phyloP scores from a whole-genome alignment of 2,113 vertebrate genomes.

The Gavialis gangeticus region DNA sequence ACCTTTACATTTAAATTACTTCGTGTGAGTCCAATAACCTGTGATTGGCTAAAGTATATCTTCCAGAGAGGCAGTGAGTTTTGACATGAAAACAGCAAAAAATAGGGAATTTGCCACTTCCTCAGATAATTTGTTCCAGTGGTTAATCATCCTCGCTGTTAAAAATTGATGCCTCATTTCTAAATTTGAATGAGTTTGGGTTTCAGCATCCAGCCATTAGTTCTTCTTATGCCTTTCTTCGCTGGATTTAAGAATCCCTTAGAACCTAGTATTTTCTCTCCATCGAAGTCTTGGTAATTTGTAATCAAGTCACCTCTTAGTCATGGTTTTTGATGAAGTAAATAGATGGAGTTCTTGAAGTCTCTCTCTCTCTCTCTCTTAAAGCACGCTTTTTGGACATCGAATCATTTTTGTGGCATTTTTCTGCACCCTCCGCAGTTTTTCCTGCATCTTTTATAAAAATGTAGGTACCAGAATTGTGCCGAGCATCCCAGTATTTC shows the following conservation, averaged over 20 bases:
- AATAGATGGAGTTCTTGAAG: too few species aligned
- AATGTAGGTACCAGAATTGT: not conserved
- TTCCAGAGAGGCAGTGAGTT: not conserved
- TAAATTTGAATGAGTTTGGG: not conserved
- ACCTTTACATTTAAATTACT: not conserved
- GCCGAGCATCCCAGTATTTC: not conserved
- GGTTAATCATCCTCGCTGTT: too few species aligned
- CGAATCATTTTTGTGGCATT: not conserved
- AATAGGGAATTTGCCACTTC: too few species aligned
- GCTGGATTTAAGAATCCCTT: too few species aligned
- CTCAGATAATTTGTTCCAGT: too few species aligned
- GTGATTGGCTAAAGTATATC: not conserved
- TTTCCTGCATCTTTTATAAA: not conserved
- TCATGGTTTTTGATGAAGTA: too few species aligned
- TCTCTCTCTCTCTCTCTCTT: too few species aligned
- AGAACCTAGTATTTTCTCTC: too few species aligned
- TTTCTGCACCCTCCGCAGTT: not conserved
- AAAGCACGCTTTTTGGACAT: too few species aligned
- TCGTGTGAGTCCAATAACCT: not conserved
- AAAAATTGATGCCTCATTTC: not conserved
- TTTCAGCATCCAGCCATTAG: not conserved
- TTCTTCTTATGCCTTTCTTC: not conserved
- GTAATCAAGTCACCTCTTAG: too few species aligned
- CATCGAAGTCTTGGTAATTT: too few species aligned
- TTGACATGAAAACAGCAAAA: not conserved